phyloP scores from a whole-genome alignment of 2,888 invertebrate species.

The Temnothorax unifasciatus region DNA sequence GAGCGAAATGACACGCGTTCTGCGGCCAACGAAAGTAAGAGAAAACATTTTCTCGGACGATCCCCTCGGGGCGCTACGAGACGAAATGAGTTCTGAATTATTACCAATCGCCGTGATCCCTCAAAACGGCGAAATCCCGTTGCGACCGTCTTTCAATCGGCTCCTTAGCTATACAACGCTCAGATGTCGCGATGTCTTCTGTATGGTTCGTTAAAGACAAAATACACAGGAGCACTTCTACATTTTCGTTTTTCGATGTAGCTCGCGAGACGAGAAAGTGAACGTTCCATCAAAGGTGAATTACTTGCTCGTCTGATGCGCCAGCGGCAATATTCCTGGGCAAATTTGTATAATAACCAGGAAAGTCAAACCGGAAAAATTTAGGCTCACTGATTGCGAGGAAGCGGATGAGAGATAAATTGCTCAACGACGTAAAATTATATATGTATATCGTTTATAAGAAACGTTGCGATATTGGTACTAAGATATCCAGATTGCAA shows the following conservation, averaged over 20 bases:
- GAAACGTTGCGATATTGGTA: background rate
- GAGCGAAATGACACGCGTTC: constrained; percentile 55
- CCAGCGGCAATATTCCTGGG: constrained; percentile 27
- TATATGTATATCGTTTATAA: background rate
- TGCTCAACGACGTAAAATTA: background rate
- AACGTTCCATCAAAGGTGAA: constrained; percentile 20
- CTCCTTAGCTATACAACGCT: background rate
- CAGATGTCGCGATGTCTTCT: background rate
- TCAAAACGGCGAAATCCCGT: constrained; percentile 8
- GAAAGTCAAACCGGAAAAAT: background rate
- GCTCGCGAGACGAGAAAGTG: constrained; percentile 41
- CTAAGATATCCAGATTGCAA: background rate
- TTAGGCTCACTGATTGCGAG: constrained; percentile 7
- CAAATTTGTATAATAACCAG: constrained; percentile 15
- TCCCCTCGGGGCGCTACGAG: constrained; percentile 30
- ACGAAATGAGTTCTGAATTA: constrained; percentile 34
- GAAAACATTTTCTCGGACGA: constrained; percentile 58
- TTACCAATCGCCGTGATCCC: constrained; percentile 8
- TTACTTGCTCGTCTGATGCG: constrained; percentile 46
- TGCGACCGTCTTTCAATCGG: background rate
- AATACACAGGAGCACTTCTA: background rate
- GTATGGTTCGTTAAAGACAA: constrained; percentile 32
- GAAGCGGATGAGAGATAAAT: constrained; percentile 13
- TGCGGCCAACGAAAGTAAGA: constrained; percentile 64
- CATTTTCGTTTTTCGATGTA: constrained; percentile 11